Conservation (phyloP, 2,113 vertebrate species). For the Calyptommatus sinebrachiatus region DNA sequence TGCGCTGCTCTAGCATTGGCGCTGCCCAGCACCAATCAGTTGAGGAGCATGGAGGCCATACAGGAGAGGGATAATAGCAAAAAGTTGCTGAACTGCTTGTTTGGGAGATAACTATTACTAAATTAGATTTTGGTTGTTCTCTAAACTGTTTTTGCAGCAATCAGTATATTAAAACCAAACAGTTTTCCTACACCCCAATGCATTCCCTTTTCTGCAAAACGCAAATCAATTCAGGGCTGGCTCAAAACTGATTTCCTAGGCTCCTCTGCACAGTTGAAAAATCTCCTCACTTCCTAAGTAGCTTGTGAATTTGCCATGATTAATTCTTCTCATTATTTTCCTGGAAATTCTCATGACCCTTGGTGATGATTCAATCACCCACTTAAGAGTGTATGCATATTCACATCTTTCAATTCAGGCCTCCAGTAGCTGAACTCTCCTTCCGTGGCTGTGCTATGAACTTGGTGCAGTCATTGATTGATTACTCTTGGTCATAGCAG, state of each 20-base stretch:
- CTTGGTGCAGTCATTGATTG: constrained; percentile 84
- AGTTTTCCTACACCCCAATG: constrained; percentile 49
- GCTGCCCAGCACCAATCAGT: neutral
- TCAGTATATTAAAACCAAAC: constrained; percentile 53
- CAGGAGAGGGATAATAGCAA: neutral
- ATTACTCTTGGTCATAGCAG: constrained; percentile 82
- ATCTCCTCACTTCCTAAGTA: constrained; percentile 68
- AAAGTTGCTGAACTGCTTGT: neutral
- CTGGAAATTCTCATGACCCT: constrained; percentile 91
- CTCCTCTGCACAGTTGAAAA: constrained; percentile 66
- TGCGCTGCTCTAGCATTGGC: neutral
- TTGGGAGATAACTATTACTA: constrained; percentile 63
- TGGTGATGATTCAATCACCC: constrained; percentile 84
- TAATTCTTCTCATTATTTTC: constrained; percentile 99
- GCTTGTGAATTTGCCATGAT: constrained; percentile 84
- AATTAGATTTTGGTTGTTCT: constrained; percentile 52
- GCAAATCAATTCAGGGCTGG: constrained; percentile 67
- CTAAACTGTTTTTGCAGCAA: constrained; percentile 48
- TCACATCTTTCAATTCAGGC: constrained; percentile 73
- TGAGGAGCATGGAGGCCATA: neutral
- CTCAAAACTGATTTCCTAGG: constrained; percentile 65
- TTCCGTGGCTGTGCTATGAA: constrained; percentile 71
- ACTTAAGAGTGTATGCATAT: constrained; percentile 86
- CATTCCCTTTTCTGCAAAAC: constrained; percentile 64
- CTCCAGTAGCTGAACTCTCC: constrained; percentile 64